Evolutionary conservation across 2,113 vertebrate species (phyloP).

Genomic region (Archilochus colubris): DNA sequence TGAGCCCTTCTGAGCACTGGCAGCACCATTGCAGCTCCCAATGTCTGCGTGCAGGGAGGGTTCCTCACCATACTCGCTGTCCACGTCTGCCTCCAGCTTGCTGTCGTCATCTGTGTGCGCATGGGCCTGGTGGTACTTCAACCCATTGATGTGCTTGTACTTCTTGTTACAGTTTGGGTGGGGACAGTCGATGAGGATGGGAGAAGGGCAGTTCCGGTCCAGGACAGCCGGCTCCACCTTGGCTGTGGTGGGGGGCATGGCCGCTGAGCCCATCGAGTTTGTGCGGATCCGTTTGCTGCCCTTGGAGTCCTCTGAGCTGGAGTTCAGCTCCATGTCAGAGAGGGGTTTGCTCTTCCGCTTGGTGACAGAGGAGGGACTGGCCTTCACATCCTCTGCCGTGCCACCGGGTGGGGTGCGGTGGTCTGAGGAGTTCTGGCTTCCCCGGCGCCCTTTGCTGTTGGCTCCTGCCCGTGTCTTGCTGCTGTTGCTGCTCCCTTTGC

Average conservation of each 20-base stretch:
- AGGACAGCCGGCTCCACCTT: conserved; percentile 87
- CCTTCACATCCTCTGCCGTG: conserved; percentile 91
- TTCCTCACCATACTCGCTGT: conserved; percentile 95
- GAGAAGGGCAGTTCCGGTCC: conserved; percentile 93
- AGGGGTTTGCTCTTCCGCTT: conserved; percentile 95
- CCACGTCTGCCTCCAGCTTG: conserved; percentile 91
- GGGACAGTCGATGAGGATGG: conserved; percentile 96
- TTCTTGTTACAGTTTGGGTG: conserved; percentile 99
- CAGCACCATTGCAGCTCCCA: conserved; percentile 89
- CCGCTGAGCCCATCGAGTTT: conserved; percentile 86
- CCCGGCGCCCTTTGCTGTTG: conserved; percentile 94
- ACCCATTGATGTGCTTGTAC: conserved; percentile 99
- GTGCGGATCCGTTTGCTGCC: conserved; percentile 97
- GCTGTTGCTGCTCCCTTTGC: conserved; percentile 90
- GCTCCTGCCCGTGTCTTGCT: conserved; percentile 92
- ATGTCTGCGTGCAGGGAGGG: conserved; percentile 87
- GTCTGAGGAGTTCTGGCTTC: conserved; percentile 95
- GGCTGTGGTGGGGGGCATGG: conserved; percentile 69
- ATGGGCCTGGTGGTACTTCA: conserved; percentile 98
- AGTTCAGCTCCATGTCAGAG: conserved; percentile 98
- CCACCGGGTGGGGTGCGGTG: conserved; percentile 88
- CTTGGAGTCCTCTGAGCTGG: conserved; percentile 98
- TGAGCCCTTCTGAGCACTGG: conserved; percentile 89
- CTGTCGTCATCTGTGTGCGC: conserved; percentile 95
- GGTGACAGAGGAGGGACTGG: conserved; percentile 90